Conservation (phyloP, 2,888 invertebrate genomes). For the Apocheima hispidaria region DNA sequence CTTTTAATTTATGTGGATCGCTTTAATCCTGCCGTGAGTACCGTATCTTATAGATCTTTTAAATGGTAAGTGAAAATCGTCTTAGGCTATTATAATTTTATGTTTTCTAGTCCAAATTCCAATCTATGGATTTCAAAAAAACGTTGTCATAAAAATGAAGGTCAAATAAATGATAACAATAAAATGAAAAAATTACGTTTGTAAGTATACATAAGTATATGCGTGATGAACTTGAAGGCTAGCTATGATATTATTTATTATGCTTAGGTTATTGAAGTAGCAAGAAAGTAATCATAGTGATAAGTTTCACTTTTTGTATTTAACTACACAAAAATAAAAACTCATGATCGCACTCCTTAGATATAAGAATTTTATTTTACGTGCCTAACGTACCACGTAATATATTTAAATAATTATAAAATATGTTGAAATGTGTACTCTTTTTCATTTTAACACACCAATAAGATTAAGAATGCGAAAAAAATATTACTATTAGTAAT, state of each 20-base stretch:
- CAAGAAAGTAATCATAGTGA: not conserved
- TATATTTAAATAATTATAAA: not conserved
- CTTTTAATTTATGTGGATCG: not conserved
- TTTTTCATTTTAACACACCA: not conserved
- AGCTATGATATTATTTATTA: conserved; percentile 8
- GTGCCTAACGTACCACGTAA: not conserved
- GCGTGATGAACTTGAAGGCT: not conserved
- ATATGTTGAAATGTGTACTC: not conserved
- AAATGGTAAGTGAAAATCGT: conserved; percentile 9
- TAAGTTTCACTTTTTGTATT: not conserved
- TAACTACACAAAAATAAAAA: not conserved
- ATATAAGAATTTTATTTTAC: not conserved
- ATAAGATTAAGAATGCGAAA: not conserved
- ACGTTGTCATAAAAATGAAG: conserved; percentile 1
- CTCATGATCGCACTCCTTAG: not conserved
- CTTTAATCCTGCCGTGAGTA: not conserved
- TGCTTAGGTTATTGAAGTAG: not conserved
- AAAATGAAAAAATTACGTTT: not conserved
- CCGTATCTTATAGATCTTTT: conserved; percentile 17
- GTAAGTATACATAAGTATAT: not conserved
- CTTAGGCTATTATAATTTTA: not conserved
- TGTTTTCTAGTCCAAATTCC: conserved; percentile 5
- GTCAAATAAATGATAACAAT: conserved; percentile 5
- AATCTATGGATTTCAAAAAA: not conserved
- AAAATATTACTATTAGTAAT: too few relatives aligned